Conservation (phyloP, 23 tunicate genomes). For the Styela plicata region DNA sequence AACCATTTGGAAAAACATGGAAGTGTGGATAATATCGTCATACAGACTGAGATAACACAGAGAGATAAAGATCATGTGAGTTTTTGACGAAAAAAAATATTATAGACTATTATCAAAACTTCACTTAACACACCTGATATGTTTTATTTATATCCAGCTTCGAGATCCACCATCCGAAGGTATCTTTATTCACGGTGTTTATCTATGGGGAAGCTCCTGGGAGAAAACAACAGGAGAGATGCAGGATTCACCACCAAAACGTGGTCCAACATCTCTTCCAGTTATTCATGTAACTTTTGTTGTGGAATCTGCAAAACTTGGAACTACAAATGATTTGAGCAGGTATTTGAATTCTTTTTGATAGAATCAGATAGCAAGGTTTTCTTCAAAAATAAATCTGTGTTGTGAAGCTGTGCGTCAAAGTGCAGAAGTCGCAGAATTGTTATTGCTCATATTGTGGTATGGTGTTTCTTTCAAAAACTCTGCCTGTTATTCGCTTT, state of each 20-base stretch:
- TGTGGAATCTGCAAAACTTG: conserved; percentile 36
- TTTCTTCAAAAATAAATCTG: too few relatives aligned
- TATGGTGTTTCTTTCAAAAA: too few relatives aligned
- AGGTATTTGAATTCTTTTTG: too few relatives aligned
- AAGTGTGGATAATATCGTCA: conserved; percentile 72
- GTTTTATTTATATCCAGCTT: conserved; percentile 33
- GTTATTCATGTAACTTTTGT: conserved; percentile 85
- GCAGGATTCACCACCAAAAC: conserved; percentile 78
- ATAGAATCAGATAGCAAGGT: too few relatives aligned
- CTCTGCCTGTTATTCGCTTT: too few relatives aligned
- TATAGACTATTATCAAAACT: too few relatives aligned
- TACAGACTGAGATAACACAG: conserved; percentile 82
- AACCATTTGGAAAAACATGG: conserved; percentile 74
- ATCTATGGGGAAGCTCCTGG: conserved; percentile 87
- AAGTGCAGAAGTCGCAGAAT: too few relatives aligned
- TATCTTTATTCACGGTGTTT: conserved; percentile 81
- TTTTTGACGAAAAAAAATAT: too few relatives aligned
- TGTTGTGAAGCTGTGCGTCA: too few relatives aligned
- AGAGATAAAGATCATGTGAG: conserved; percentile 93
- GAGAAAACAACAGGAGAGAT: conserved; percentile 86
- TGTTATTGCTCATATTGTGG: too few relatives aligned
- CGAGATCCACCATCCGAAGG: conserved; percentile 96
- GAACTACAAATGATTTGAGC: conserved; percentile 15
- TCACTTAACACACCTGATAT: too few relatives aligned
- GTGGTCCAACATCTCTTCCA: conserved; percentile 59